Base-by-base conservation (phyloP, 1,140 invertebrate genomes). In the Oncopeltus fasciatus region DNA sequence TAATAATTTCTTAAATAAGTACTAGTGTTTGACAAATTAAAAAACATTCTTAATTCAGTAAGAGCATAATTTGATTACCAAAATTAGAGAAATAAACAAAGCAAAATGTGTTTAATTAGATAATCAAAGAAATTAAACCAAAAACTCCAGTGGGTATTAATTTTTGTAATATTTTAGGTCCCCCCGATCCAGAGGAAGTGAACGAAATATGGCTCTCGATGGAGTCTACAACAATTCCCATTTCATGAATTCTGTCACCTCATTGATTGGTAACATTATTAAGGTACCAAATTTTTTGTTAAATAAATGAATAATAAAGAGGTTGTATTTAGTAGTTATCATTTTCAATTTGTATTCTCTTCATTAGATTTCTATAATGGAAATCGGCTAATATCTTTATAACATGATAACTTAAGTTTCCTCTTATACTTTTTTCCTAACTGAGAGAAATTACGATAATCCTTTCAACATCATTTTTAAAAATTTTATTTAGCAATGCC, bases 211-310 rank as follows among this genome's bases (percentile, higher is more conserved):
- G 33, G 73, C 80, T 65, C 79, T 84, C 24, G 88, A 92, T 71
- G 90, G 90, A 63, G 83, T 92, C 28, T 93, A 92, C 72, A 87
- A 83, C 67, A 92, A 93, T 79, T 79, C 82, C 64, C 82, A 85
- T 72, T 90, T 91, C 73, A 90, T 92, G 85, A 87, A 92, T 77
- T 83, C 87, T 21, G 82, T 85, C 51, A 87, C 87, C 63, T 82
- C 83, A 68, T 82, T 90, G 71, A 84, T 92, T 59, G 90, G 90
- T 64, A 88, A 88, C 72, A 77, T 80, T 66, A 86, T 88, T 28
- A 83, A 88, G 74, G 83, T 80, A 72, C 61, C 24, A 14, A 20
- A 20, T 4, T 12, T 12, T 29, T 29, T 44, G 18, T 60, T 51
- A 4, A 16, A 12, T 29, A 18, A 43, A 28, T 5, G 5, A 38